Evolutionary conservation across 2,797 vertebrate genomes (phyloP), one percentile per base, ranked within the genome.

Genomic region (Neostethus bicornis): DNA sequence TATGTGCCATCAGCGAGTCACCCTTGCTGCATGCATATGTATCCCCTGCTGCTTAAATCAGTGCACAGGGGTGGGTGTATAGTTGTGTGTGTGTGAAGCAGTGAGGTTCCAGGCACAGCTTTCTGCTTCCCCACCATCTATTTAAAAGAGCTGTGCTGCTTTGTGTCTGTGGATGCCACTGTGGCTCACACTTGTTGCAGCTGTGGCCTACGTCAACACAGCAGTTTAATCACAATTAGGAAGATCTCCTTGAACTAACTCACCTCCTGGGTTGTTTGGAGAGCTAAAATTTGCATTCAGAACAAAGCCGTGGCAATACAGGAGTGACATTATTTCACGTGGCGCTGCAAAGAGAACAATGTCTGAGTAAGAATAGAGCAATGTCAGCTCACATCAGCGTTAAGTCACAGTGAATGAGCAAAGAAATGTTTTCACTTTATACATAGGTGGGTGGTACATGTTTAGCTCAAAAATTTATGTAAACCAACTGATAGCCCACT

Each of bases 221-320:
- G 68, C 61, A 65, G 70, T 84, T 85, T 83, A 84, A 83, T 85
- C 77, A 80, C 81, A 85, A 85, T 87, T 84, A 88, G 75, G 73
- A 81, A 50, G 73, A 75, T 86, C 80, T 81, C 66, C 75, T 85
- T 83, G 76, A 88, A 88, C 77, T 81, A 75, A 71, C 72, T 75
- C n/a, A 8, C 73, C 80, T 75, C 31, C 37, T 64, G 79, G 79
- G 73, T 77, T 77, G 69, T 85, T 85, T 77, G 61, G 39, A 77
- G 65, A 79, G 73, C 64, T 71, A 59, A 71, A 70, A 87, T 89
- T 82, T 84, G 66, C 77, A 79, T 79, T 75, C 55, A 21, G 51
- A 66, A 77, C 66, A 75, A 84, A 77, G 73, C 68, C 66, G 67
- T 75, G 57, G 44, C 79, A 84, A 76, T 45, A 39, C 49, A 75